Evolutionary conservation across 2,113 vertebrate species (phyloP).

Genomic region (Columba janthina): DNA sequence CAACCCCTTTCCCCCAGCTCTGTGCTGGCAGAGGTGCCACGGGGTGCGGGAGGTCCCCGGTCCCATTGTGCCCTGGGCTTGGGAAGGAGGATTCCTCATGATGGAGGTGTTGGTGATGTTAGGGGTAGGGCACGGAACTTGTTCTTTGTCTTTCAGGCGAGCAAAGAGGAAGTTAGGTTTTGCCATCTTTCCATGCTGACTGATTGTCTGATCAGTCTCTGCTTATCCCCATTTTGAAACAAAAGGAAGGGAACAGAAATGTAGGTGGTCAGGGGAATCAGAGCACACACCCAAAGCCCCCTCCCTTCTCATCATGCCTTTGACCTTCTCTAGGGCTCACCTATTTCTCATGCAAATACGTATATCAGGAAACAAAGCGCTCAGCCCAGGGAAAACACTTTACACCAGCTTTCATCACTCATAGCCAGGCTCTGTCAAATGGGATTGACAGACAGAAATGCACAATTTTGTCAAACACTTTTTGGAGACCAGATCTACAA

Average conservation of each 20-base stretch:
- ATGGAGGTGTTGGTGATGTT: background rate
- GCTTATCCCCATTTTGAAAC: fast-evolving
- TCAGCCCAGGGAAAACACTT: background rate
- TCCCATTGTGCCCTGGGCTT: fast-evolving
- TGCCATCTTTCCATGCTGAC: too few species aligned
- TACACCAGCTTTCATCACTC: background rate
- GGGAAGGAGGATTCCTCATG: background rate
- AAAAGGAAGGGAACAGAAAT: background rate
- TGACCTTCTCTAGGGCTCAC: slow-evolving; percentile 8
- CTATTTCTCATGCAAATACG: slow-evolving; percentile 40
- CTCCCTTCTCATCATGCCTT: background rate
- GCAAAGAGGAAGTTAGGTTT: background rate
- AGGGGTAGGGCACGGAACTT: background rate
- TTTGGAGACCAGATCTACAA: background rate
- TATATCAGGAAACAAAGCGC: slow-evolving; percentile 25
- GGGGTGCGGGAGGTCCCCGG: fast-evolving
- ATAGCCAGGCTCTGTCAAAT: background rate
- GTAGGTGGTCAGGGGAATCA: background rate
- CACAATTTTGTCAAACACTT: background rate
- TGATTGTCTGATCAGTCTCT: fast-evolving
- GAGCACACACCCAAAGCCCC: background rate
- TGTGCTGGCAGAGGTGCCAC: background rate
- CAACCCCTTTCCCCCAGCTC: background rate
- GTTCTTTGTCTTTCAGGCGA: background rate
- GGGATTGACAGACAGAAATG: fast-evolving